phyloP scores from a whole-genome alignment of 1,140 invertebrate species.

The Pseudoatta argentina region DNA sequence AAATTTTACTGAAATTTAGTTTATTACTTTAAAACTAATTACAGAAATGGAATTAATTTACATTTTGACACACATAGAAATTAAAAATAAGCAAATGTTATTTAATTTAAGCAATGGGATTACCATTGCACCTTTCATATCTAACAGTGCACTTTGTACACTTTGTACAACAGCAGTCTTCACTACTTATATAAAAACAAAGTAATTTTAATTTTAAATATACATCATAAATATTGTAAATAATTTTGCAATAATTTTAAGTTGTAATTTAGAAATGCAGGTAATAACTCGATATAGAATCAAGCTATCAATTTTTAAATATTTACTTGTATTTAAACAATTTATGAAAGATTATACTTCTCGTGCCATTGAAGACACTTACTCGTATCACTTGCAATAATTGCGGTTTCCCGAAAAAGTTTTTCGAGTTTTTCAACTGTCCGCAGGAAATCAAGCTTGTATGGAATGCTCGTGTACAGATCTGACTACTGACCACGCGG shows the following conservation, averaged over 20 bases:
- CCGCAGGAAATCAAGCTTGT: slow-evolving; percentile 61
- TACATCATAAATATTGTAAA: too few species aligned
- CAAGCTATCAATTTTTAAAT: neutral
- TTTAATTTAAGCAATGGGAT: too few species aligned
- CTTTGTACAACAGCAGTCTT: too few species aligned
- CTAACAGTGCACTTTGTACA: too few species aligned
- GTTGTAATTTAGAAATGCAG: neutral
- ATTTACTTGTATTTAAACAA: neutral
- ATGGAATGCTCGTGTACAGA: slow-evolving; percentile 40
- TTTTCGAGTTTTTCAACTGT: slow-evolving; percentile 62
- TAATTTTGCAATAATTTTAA: neutral
- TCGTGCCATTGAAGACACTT: neutral
- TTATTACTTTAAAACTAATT: too few species aligned
- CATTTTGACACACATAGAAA: too few species aligned
- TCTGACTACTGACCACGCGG: slow-evolving; percentile 63
- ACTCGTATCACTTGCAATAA: neutral
- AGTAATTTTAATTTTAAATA: neutral
- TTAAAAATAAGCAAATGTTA: too few species aligned
- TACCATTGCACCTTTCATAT: too few species aligned
- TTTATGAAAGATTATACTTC: neutral
- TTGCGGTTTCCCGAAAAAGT: slow-evolving; percentile 11
- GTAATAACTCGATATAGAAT: neutral
- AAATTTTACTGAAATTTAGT: too few species aligned
- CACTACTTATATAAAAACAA: neutral
- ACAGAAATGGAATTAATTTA: too few species aligned